Conservation (phyloP, 2,888 invertebrate species). For the Oscheius onirici region DNA sequence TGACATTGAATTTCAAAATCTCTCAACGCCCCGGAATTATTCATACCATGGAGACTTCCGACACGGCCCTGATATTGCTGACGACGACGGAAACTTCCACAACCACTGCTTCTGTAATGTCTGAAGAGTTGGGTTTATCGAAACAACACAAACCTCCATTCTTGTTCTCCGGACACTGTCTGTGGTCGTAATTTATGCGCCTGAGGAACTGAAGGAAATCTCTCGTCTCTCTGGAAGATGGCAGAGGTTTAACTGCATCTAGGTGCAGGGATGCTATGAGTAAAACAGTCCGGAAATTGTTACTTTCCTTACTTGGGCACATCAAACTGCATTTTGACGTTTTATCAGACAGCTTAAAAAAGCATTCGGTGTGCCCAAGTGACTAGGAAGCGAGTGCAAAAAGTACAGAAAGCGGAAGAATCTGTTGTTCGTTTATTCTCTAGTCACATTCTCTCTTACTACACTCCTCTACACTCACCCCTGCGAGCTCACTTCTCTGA, state of each 20-base stretch:
- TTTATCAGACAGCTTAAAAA: no score
- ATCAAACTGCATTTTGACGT: no score
- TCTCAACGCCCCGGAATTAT: background rate
- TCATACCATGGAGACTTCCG: constrained; percentile 69
- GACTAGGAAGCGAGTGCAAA: no score
- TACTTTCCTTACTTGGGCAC: no score
- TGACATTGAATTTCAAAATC: background rate
- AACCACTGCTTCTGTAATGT: constrained; percentile 54
- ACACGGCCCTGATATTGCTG: constrained; percentile 68
- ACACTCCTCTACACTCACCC: constrained; percentile 26
- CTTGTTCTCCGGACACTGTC: constrained; percentile 64
- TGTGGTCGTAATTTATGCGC: constrained; percentile 65
- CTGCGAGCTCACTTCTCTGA: constrained; percentile 39
- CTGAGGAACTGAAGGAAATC: constrained; percentile 67
- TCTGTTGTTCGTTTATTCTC: no score
- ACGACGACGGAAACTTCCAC: constrained; percentile 67
- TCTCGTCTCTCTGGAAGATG: constrained; percentile 56
- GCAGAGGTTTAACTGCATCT: no score
- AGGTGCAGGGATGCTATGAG: no score
- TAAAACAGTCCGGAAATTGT: no score
- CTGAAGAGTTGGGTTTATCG: background rate
- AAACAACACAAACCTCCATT: constrained; percentile 61
- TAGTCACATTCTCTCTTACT: no score
- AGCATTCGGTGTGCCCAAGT: no score
- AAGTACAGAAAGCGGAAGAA: no score